Conservation (phyloP, 2,113 vertebrate genomes). For the Macrotus californicus region DNA sequence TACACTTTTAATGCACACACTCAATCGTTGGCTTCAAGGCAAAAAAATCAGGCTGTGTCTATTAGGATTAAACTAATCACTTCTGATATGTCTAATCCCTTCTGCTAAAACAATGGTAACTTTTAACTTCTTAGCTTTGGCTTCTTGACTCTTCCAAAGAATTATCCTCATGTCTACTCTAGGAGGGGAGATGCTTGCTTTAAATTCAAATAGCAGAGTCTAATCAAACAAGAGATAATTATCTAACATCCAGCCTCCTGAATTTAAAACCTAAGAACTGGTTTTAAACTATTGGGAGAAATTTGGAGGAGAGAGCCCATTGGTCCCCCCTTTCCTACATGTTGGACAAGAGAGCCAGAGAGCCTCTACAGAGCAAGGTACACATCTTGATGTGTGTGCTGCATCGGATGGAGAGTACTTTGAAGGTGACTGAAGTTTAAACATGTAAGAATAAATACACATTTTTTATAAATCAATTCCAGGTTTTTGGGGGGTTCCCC, state of each 20-base stretch:
- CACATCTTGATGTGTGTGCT: too few relatives aligned
- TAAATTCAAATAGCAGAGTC: not conserved
- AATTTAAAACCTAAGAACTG: conserved; percentile 66
- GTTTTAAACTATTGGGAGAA: conserved; percentile 26
- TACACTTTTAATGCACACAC: not conserved
- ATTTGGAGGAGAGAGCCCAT: not conserved
- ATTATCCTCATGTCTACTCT: not conserved
- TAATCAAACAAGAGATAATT: conserved; percentile 37
- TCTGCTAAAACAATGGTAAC: conserved; percentile 23
- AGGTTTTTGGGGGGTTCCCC: too few relatives aligned
- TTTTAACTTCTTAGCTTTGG: conserved; percentile 45
- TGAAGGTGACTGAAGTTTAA: too few relatives aligned
- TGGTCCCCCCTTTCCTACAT: not conserved
- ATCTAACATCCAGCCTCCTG: not conserved
- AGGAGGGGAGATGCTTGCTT: not conserved
- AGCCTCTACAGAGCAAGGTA: conserved; percentile 48
- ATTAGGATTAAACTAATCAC: not conserved
- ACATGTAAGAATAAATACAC: too few relatives aligned
- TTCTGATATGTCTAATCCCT: not conserved
- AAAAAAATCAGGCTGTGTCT: not conserved
- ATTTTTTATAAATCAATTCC: too few relatives aligned
- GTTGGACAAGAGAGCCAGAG: not conserved
- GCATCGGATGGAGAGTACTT: too few relatives aligned
- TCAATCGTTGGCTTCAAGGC: not conserved
- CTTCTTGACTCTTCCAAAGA: conserved; percentile 40